phyloP scores from a whole-genome alignment of 1,140 invertebrate species.

The Cotesia vestalis region DNA sequence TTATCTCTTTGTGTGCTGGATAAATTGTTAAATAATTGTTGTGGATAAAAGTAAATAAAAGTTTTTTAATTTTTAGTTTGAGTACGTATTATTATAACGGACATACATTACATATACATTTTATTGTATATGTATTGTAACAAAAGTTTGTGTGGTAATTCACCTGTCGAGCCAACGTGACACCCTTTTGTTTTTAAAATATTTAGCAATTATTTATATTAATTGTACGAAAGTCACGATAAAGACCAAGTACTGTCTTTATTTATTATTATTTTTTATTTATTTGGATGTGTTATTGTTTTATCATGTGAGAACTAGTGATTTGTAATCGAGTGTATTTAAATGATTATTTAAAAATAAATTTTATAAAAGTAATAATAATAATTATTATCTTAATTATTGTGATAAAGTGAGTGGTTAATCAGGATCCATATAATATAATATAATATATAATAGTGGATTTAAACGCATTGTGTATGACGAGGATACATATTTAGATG shows the following conservation, averaged over 20 bases:
- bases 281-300: background rate
- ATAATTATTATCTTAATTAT: background rate
- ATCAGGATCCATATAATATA: background rate
- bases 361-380: background rate
- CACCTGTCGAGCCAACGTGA: no score
- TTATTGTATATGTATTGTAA: no score
- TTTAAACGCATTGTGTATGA: constrained; percentile 7
- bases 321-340: constrained; percentile 13
- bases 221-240: no score
- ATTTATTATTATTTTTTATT: background rate
- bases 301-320: constrained; percentile 28
- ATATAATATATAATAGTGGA: background rate
- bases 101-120: no score
- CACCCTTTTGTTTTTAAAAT: no score
- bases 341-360: constrained; percentile 14
- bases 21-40: background rate
- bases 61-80: no score
- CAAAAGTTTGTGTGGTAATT: no score
- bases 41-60: background rate
- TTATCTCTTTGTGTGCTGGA: background rate
- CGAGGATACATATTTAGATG: constrained; percentile 7
- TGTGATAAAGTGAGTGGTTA: no score
- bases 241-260: no score
- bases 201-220: no score
- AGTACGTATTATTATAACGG: no score